Evolutionary conservation across 2,797 vertebrate species (phyloP).

Genomic region (Taenioides sp.): DNA sequence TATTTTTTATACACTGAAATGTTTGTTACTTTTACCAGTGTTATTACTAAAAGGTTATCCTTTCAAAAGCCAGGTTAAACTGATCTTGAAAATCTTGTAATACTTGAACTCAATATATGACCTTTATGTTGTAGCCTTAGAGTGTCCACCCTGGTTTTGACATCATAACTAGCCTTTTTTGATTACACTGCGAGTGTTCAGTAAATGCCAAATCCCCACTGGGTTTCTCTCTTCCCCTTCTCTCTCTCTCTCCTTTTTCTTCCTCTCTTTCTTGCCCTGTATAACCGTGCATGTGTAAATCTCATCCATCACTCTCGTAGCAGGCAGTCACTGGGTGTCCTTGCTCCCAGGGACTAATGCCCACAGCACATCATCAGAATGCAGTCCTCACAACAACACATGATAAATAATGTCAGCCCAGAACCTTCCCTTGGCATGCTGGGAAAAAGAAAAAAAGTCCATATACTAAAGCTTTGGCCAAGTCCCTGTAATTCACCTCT

Average conservation of each 20-base stretch:
- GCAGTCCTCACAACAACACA: slow-evolving; percentile 32
- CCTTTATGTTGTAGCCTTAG: background rate
- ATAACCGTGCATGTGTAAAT: slow-evolving; percentile 40
- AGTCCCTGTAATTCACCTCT: slow-evolving; percentile 35
- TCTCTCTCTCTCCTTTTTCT: background rate
- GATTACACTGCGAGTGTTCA: slow-evolving; percentile 16
- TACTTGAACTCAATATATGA: background rate
- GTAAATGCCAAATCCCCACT: slow-evolving; percentile 45
- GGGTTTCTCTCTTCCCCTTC: slow-evolving; percentile 22
- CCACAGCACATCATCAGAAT: slow-evolving; percentile 52
- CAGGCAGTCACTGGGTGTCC: slow-evolving; percentile 48
- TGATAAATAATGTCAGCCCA: slow-evolving; percentile 33
- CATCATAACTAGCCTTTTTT: slow-evolving; percentile 8
- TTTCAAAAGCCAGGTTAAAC: background rate
- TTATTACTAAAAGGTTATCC: background rate
- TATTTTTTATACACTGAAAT: background rate
- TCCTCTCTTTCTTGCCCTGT: slow-evolving; percentile 18
- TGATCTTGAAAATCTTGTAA: background rate
- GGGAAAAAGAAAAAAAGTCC: slow-evolving; percentile 15
- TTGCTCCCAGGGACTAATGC: slow-evolving; percentile 49
- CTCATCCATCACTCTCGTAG: slow-evolving; percentile 49
- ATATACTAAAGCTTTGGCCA: slow-evolving; percentile 14
- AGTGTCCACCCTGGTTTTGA: slow-evolving; percentile 19
- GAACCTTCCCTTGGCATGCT: slow-evolving; percentile 18
- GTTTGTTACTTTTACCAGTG: background rate